Percentiles rank a stretch among this genome's conserved stretches.
These are phyloP conservation scores for Syngnathus floridae DNA, from an alignment of 2,113 vertebrate genomes.

Conservation along the genomic window DNA sequence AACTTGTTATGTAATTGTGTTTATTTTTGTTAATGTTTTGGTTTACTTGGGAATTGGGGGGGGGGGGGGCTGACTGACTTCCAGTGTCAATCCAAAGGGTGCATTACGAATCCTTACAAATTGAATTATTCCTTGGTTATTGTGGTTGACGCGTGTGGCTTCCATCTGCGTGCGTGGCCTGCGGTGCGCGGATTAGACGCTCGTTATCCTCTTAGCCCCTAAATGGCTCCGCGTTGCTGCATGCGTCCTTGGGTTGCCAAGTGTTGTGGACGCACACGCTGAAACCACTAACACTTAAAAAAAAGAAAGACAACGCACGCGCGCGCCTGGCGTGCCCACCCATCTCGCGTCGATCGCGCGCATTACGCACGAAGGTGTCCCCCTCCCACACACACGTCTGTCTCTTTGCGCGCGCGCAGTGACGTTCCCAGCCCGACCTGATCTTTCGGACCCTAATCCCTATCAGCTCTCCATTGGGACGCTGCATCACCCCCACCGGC, in stretches of 20 bases:
- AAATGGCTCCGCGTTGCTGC: conserved; percentile 60
- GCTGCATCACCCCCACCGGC: conserved; percentile 2
- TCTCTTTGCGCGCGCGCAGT: conserved; percentile 13
- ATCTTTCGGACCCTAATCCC: conserved; percentile 69
- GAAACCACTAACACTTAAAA: conserved; percentile 14
- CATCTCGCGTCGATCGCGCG: conserved; percentile 12
- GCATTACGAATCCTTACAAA: too few species aligned
- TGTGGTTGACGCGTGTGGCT: conserved; percentile 27
- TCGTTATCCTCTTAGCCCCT: conserved; percentile 74
- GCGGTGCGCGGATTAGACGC: conserved; percentile 68
- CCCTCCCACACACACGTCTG: conserved; percentile 3
- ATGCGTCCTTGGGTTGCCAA: conserved; percentile 29
- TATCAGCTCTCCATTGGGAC: conserved; percentile 50
- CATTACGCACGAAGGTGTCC: conserved; percentile 13
- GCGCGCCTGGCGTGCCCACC: conserved; percentile 3
- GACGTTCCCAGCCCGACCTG: conserved; percentile 45
- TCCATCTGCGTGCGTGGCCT: conserved; percentile 69
- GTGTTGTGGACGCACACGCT: conserved; percentile 33
- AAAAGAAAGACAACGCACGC: not conserved
- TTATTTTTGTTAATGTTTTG: too few species aligned
- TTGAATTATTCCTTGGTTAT: too few species aligned
- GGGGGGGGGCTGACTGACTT: too few species aligned
- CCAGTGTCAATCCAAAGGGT: too few species aligned
- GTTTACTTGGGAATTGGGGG: too few species aligned
- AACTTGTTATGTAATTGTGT: too few species aligned